Percentiles rank a stretch among this genome's conserved stretches.
These are phyloP conservation scores for Axis porcinus DNA, from an alignment of 2,113 vertebrate species.

Conservation along the genomic window DNA sequence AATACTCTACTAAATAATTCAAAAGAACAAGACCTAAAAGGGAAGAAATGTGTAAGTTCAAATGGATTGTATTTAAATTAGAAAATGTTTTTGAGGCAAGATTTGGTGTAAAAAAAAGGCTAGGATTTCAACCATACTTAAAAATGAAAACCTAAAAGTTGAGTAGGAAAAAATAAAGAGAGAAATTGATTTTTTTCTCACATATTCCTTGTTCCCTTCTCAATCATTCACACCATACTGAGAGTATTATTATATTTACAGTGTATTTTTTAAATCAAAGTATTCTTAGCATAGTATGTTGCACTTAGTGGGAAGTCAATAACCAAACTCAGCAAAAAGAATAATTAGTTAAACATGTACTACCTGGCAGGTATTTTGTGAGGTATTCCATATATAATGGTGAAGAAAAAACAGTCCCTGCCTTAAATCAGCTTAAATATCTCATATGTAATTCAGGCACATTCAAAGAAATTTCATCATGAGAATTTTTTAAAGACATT, in stretches of 20 bases:
- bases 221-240: background rate
- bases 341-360: background rate
- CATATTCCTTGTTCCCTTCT: background rate
- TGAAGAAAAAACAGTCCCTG: background rate
- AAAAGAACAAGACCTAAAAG: constrained; percentile 42
- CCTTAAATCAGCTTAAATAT: background rate
- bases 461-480: background rate
- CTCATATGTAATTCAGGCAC: background rate
- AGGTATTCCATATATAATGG: background rate
- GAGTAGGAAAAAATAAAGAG: background rate
- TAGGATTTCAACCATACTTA: background rate
- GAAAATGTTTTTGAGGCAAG: background rate
- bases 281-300: background rate
- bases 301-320: background rate
- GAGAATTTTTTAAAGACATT: background rate
- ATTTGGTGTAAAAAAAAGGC: background rate
- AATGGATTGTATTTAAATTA: constrained; percentile 26
- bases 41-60: background rate
- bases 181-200: background rate
- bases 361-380: background rate
- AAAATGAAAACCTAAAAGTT: background rate
- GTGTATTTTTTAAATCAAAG: background rate
- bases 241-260: background rate
- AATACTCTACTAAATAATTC: constrained; percentile 55
- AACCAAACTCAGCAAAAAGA: background rate